Evolutionary conservation across 2,888 invertebrate genomes (phyloP), one percentile per base, ranked within the genome.

Genomic region (Mimachlamys varia): DNA sequence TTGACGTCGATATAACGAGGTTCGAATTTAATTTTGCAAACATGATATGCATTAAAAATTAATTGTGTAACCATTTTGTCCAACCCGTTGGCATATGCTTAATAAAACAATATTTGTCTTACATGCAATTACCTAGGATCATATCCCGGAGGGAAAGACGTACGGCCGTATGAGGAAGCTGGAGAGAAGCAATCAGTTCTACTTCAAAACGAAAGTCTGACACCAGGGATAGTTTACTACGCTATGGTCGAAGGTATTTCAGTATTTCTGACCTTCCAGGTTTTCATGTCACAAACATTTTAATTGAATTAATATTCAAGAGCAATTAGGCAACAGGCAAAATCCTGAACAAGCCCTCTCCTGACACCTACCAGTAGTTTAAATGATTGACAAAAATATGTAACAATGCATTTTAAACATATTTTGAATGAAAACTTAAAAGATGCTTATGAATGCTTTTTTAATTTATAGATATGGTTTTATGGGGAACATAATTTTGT

Each of bases 241-340:
- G 88, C 53, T 19, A 53, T 49, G 27, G 88, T 89, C 17, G 55
- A 53, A 89, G 88, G 88, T 89, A 89, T 44, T 44, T 15, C 53
- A 37, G 1, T 22, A 1, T 15, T 44, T 50, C 10, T 19, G 2
- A n/a, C 3, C 22, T 15, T 76, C n/a, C n/a, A n/a, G n/a, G n/a
- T n/a, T n/a, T n/a, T n/a, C n/a, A n/a, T n/a, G n/a, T n/a, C n/a
- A n/a, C n/a, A n/a, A n/a, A n/a, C n/a, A n/a, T n/a, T n/a, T n/a
- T n/a, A n/a, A n/a, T n/a, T n/a, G n/a, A n/a, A n/a, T n/a, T n/a
- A n/a, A n/a, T n/a, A n/a, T n/a, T n/a, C n/a, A n/a, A n/a, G n/a
- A n/a, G n/a, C n/a, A n/a, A n/a, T n/a, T n/a, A n/a, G n/a, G n/a
- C n/a, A n/a, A n/a, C n/a, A n/a, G n/a, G n/a, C n/a, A n/a, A n/a